These are phyloP conservation scores for Desmophyllum pertusum DNA, from an alignment of 92 coral and sea anemone species.

Conservation along the genomic window DNA sequence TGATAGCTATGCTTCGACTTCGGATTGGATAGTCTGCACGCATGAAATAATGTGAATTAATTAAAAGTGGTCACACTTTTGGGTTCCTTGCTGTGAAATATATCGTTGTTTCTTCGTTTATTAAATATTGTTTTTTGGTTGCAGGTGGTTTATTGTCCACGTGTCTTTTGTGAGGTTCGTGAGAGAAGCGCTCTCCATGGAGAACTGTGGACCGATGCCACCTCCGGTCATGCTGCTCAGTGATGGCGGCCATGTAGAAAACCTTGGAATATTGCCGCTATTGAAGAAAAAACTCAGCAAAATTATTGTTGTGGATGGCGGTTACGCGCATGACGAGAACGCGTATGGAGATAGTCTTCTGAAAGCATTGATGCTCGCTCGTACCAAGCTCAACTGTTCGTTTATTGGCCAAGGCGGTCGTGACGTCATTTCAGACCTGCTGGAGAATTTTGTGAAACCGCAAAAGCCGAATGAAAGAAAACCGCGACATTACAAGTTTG, in stretches of 20 bases:
- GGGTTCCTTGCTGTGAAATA: neutral
- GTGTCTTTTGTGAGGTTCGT: conserved; percentile 39
- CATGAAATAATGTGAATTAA: neutral
- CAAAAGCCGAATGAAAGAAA: conserved; percentile 23
- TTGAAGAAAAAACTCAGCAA: too few relatives aligned
- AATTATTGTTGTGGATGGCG: too few relatives aligned
- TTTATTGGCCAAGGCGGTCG: conserved; percentile 38
- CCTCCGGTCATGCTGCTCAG: too few relatives aligned
- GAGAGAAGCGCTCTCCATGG: conserved; percentile 32
- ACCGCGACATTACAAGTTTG: conserved; percentile 32
- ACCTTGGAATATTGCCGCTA: too few relatives aligned
- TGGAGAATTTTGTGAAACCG: conserved; percentile 35
- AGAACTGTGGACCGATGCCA: conserved; percentile 44
- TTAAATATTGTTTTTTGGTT: neutral
- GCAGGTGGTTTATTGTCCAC: conserved; percentile 52
- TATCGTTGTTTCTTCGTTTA: neutral
- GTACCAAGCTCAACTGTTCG: conserved; percentile 50
- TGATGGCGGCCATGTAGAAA: too few relatives aligned
- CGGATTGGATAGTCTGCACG: too few relatives aligned
- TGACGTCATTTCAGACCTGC: conserved; percentile 46
- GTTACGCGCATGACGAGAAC: too few relatives aligned
- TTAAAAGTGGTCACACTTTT: too few relatives aligned
- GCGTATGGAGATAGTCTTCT: too few relatives aligned
- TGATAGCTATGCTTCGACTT: too few relatives aligned
- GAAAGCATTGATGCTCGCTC: too few relatives aligned